Evolutionary conservation across 2,888 invertebrate species (phyloP).

Genomic region (Chymomyza amoena): DNA sequence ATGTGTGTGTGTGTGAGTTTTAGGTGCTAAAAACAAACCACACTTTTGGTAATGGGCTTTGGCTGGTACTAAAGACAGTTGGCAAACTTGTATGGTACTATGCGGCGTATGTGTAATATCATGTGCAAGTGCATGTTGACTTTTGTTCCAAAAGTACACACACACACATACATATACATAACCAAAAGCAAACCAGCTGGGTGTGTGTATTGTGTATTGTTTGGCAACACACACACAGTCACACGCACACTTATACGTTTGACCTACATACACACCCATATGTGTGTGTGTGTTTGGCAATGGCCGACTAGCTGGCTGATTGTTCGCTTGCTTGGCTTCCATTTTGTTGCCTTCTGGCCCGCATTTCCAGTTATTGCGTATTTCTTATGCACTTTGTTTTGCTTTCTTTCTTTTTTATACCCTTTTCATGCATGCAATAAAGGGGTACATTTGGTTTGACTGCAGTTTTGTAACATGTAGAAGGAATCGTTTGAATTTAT

Average conservation of each 20-base stretch:
- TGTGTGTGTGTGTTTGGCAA: not conserved
- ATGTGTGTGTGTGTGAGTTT: not conserved
- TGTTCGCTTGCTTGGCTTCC: not conserved
- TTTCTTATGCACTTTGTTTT: not conserved
- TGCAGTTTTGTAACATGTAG: too few relatives aligned
- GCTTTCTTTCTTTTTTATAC: not conserved
- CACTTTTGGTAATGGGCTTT: not conserved
- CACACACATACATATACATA: not conserved
- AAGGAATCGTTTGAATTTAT: too few relatives aligned
- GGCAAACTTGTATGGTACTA: not conserved
- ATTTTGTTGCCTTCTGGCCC: not conserved
- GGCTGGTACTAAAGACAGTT: not conserved
- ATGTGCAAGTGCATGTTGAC: conserved; percentile 8
- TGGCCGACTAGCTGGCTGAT: not conserved
- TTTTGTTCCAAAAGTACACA: not conserved
- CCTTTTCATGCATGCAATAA: too few relatives aligned
- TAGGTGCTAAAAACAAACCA: conserved; percentile 5
- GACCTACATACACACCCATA: not conserved
- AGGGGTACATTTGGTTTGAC: too few relatives aligned
- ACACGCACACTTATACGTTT: not conserved
- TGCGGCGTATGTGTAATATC: conserved; percentile 8
- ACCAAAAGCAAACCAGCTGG: not conserved
- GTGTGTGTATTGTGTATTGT: not conserved
- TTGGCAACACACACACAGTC: not conserved
- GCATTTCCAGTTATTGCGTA: not conserved